Percentiles rank a stretch among this genome's conserved stretches.
phyloP scores from a whole-genome alignment of 2,797 vertebrate species.

The Ctenopoma kingsleyae region DNA sequence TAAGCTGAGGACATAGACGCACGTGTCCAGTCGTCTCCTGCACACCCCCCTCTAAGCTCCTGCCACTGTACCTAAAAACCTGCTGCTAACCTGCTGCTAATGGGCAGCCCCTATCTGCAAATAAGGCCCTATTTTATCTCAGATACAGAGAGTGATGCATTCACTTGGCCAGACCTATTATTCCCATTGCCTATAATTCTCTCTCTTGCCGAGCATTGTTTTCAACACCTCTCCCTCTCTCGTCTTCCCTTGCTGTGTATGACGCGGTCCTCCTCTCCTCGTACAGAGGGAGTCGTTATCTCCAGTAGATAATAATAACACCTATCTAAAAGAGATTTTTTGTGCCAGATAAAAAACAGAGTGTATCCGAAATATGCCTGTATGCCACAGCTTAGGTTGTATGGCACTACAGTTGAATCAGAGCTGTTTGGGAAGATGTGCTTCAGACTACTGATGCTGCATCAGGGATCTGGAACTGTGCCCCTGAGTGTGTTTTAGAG shows the following conservation, averaged over 20 bases:
- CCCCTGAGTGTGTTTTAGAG: slow-evolving; percentile 55
- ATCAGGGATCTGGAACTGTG: slow-evolving; percentile 42
- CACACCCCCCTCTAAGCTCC: slow-evolving; percentile 27
- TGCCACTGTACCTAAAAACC: slow-evolving; percentile 54
- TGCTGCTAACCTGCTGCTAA: slow-evolving; percentile 65
- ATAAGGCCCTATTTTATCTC: slow-evolving; percentile 51
- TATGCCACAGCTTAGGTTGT: slow-evolving; percentile 8
- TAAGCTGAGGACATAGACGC: slow-evolving; percentile 54
- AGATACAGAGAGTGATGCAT: slow-evolving; percentile 44
- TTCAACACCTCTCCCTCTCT: slow-evolving; percentile 34
- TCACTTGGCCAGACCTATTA: slow-evolving; percentile 63
- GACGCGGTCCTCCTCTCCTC: slow-evolving; percentile 42
- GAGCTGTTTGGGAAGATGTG: slow-evolving; percentile 52
- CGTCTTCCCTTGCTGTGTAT: slow-evolving; percentile 21
- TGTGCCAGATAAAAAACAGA: slow-evolving; percentile 33
- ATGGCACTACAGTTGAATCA: neutral
- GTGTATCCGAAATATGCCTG: slow-evolving; percentile 6
- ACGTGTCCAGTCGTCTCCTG: slow-evolving; percentile 51
- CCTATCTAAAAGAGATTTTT: slow-evolving; percentile 49
- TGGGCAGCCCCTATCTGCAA: slow-evolving; percentile 62
- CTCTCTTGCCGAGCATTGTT: slow-evolving; percentile 39
- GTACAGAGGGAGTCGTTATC: slow-evolving; percentile 57
- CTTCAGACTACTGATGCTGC: slow-evolving; percentile 40
- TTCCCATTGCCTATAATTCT: slow-evolving; percentile 61
- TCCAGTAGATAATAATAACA: slow-evolving; percentile 66